Base-by-base conservation (phyloP, 2,797 vertebrate genomes). In the Scolopax bukidnonensis region DNA sequence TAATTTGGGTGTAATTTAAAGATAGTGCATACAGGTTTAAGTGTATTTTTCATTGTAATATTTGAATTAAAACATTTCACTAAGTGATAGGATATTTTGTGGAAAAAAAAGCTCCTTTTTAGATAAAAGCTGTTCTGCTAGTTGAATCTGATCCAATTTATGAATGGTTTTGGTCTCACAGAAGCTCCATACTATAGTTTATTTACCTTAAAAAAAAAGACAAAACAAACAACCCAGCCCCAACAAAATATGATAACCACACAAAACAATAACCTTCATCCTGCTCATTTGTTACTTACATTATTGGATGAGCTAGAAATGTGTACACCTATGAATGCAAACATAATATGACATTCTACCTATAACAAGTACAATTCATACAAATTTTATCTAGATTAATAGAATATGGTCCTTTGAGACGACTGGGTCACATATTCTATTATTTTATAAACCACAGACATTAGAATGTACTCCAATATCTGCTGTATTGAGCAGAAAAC, bases 211-310 rank as follows among this genome's bases (percentile, higher is more conserved):
- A 64, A 18, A 17, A n/a, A 27, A 16, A 30, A 23, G 19, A 30
- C 13, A 12, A 76, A 61, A 0, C 19, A 24, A 65, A 9, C 41
- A 33, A 40, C 8, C 8, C 24, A 0, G 1, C 15, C 32, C 9
- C 41, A 54, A 36, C 41, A 63, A 69, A 38, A 9, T 50, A 6
- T n/a, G 36, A 16, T 50, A 59, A n/a, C 27, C 32, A n/a, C 28
- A 43, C 13, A 75, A 51, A 77, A 32, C 16, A 33, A 12, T 23
- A 33, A 53, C 45, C 53, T 73, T 54, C 27, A 50, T n/a, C 32
- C 41, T 33, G 19, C 23, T 47, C 19, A 61, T 54, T 73, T 54
- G 47, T 30, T 59, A 54, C 17, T 28, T 56, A 28, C 12, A 12
- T 83, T 65, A 83, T 41, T 6, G 4, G 7, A 20, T 11, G 10